Evolutionary conservation across 2,888 invertebrate genomes (phyloP).

Genomic region (Trypoxylon attenuatum): DNA sequence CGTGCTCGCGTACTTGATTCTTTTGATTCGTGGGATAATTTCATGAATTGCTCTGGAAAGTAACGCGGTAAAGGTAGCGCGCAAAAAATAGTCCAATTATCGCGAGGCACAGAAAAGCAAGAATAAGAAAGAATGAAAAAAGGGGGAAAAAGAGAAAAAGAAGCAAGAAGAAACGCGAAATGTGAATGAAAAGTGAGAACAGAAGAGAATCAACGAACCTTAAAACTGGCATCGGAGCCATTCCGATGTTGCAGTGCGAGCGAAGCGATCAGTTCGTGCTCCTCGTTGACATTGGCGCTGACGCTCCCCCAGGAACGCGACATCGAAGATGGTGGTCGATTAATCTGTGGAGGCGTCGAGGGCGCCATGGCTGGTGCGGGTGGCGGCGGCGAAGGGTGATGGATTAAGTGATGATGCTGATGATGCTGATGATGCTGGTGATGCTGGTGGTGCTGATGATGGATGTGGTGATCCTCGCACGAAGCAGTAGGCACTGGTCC

Average conservation of each 20-base stretch:
- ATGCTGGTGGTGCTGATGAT: conserved; percentile 67
- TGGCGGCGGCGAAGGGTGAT: conserved; percentile 74
- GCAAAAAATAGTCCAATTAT: neutral
- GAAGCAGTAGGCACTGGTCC: conserved; percentile 75
- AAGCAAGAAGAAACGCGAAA: neutral
- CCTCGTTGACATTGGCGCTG: conserved; percentile 71
- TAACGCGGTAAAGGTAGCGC: neutral
- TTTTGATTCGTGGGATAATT: too few species aligned
- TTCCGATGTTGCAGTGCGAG: conserved; percentile 80
- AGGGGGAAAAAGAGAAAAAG: neutral
- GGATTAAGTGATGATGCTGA: conserved; percentile 55
- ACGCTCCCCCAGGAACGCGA: conserved; percentile 78
- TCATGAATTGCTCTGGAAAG: neutral
- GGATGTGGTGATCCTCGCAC: conserved; percentile 67
- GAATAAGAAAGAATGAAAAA: conserved; percentile 4
- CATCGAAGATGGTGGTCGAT: conserved; percentile 75
- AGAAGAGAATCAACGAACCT: conserved; percentile 76
- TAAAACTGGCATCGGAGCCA: conserved; percentile 89
- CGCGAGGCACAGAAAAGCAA: neutral
- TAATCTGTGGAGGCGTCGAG: conserved; percentile 78
- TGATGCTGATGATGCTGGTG: conserved; percentile 68
- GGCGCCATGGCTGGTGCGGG: conserved; percentile 81
- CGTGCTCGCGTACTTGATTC: too few species aligned
- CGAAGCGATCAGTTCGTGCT: conserved; percentile 73
- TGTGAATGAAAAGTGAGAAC: neutral